Evolutionary conservation across 2,888 invertebrate species (phyloP).

Genomic region (Dynastes tityus): DNA sequence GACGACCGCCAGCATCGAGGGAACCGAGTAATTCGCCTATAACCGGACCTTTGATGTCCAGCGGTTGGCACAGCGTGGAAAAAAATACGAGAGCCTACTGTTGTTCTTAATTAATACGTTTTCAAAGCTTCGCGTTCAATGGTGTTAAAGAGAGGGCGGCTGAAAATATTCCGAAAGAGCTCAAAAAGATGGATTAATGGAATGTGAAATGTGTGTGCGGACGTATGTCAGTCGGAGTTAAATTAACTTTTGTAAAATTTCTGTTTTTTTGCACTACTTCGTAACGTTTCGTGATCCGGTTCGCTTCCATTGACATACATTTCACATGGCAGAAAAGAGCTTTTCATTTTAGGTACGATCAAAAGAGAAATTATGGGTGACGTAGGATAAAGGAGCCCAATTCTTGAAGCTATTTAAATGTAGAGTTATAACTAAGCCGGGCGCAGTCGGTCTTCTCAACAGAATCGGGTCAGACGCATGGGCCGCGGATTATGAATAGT

Average conservation of each 20-base stretch:
- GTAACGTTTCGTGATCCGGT: too few relatives aligned
- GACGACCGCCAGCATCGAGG: neutral
- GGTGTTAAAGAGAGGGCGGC: neutral
- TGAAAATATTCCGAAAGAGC: neutral
- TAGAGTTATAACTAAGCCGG: too few relatives aligned
- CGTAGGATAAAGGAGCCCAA: too few relatives aligned
- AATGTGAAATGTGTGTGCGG: neutral
- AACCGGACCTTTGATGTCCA: slow-evolving; percentile 13
- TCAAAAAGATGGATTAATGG: neutral
- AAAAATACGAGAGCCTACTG: neutral
- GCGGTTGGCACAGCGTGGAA: neutral
- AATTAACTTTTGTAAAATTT: neutral
- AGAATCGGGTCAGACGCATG: too few relatives aligned
- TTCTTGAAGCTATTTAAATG: too few relatives aligned
- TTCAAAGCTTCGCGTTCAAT: neutral
- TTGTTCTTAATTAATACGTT: slow-evolving; percentile 8
- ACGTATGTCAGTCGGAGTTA: neutral
- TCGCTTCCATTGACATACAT: neutral
- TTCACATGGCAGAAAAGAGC: neutral
- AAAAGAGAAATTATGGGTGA: neutral
- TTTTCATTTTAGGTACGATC: neutral
- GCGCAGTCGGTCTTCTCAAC: too few relatives aligned
- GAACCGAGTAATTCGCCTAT: neutral
- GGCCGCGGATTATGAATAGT: too few relatives aligned
- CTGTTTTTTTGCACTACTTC: neutral